Percentiles rank a stretch among this genome's conserved stretches.
phyloP scores from a whole-genome alignment of 1,140 invertebrate genomes.

The Brachionus paranguensis region DNA sequence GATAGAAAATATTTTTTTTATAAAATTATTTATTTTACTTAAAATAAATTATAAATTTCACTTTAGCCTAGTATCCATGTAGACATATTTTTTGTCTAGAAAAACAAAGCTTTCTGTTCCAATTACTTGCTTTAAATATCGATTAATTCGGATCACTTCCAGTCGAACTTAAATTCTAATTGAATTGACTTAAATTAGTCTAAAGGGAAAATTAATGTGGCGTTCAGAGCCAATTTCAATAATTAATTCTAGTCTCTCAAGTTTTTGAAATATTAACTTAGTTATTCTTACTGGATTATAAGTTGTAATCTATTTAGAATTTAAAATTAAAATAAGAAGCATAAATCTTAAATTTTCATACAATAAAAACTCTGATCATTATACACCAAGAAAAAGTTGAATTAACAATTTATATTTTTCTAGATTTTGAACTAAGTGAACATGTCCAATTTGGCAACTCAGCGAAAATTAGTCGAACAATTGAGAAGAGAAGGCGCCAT shows the following conservation, averaged over 20 bases:
- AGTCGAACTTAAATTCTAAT: background rate
- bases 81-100: background rate
- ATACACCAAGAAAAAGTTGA: background rate
- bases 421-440: background rate
- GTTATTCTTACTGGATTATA: background rate
- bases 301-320: background rate
- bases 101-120: background rate
- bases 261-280: background rate
- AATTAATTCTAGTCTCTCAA: background rate
- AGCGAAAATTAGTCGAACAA: constrained; percentile 38
- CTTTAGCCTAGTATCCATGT: background rate
- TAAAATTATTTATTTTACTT: background rate
- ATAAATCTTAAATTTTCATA: background rate
- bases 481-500: constrained; percentile 33
- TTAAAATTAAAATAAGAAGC: background rate
- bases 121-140: background rate
- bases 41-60: background rate
- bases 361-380: background rate
- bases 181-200: background rate
- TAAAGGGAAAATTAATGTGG: background rate
- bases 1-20: background rate
- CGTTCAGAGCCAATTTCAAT: background rate
- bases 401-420: background rate
- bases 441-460: constrained; percentile 31
- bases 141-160: background rate